Evolutionary conservation across 2,888 invertebrate genomes (phyloP).

Genomic region (Drosophila melanosoma): DNA sequence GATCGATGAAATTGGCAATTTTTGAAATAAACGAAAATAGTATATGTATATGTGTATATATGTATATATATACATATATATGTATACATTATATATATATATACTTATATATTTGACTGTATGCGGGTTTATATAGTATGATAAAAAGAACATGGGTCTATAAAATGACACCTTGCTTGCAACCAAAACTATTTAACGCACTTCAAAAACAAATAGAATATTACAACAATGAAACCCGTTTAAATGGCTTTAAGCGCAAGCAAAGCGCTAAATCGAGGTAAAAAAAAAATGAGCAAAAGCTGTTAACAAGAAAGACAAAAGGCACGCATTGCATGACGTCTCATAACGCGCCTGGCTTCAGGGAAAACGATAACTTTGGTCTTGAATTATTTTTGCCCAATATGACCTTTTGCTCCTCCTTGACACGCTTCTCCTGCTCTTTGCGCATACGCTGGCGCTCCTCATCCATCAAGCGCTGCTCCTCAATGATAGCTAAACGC

Average conservation of each 20-base stretch:
- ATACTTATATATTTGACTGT: conserved; percentile 10
- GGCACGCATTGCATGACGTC: conserved; percentile 47
- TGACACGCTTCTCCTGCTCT: conserved; percentile 95
- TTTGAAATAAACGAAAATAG: conserved; percentile 17
- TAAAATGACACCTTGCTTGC: conserved; percentile 52
- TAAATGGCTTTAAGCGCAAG: conserved; percentile 50
- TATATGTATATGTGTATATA: conserved; percentile 26
- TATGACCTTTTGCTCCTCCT: conserved; percentile 98
- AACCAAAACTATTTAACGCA: conserved; percentile 37
- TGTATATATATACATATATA: conserved; percentile 13
- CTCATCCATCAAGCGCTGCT: conserved; percentile 98
- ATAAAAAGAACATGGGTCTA: conserved; percentile 29
- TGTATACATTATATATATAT: conserved; percentile 22
- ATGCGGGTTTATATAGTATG: conserved; percentile 16
- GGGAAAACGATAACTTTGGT: conserved; percentile 96
- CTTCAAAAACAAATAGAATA: conserved; percentile 52
- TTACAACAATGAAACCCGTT: conserved; percentile 56
- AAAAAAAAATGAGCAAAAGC: conserved; percentile 52
- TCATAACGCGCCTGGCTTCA: conserved; percentile 91
- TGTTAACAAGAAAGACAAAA: conserved; percentile 55
- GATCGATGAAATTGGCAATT: conserved; percentile 59
- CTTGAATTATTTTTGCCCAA: conserved; percentile 98
- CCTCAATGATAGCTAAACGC: conserved; percentile 97
- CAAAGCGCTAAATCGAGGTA: conserved; percentile 48
- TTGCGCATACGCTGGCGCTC: conserved; percentile 96